A percentile compares a stretch with the other conserved stretches of the same genome.
Conservation (phyloP, 2,888 invertebrate genomes). For the Orchesellides sinensis region DNA sequence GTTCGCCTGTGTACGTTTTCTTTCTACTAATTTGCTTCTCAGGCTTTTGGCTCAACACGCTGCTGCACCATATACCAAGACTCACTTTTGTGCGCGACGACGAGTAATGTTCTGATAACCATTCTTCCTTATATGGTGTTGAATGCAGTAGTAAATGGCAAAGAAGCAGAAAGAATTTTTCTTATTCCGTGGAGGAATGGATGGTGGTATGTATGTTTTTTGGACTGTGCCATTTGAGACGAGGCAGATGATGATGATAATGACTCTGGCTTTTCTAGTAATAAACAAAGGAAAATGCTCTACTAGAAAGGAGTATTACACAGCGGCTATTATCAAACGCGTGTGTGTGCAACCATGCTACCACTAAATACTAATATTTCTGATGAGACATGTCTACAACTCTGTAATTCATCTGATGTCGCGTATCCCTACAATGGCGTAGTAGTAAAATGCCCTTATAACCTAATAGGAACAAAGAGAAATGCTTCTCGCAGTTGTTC, state of each 20-base stretch:
- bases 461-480: no score
- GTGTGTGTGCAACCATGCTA: no score
- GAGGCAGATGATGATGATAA: slow-evolving; percentile 10
- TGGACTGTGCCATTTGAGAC: background rate
- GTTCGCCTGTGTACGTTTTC: background rate
- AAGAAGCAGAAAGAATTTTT: background rate
- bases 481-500: no score
- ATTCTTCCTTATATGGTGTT: background rate
- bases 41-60: background rate
- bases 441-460: no score
- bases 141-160: background rate
- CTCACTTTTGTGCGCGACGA: no score
- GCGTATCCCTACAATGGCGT: no score
- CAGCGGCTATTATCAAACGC: no score
- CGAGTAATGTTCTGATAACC: background rate
- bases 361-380: no score
- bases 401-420: no score
- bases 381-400: no score
- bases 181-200: background rate
- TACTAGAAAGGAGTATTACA: background rate
- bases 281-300: background rate
- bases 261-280: slow-evolving; percentile 5
- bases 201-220: background rate
- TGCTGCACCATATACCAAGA: background rate
- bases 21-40: background rate